Percentiles rank a stretch among this genome's conserved stretches.
These are phyloP conservation scores for Limosa lapponica DNA, from an alignment of 2,797 vertebrate species.

Conservation along the genomic window DNA sequence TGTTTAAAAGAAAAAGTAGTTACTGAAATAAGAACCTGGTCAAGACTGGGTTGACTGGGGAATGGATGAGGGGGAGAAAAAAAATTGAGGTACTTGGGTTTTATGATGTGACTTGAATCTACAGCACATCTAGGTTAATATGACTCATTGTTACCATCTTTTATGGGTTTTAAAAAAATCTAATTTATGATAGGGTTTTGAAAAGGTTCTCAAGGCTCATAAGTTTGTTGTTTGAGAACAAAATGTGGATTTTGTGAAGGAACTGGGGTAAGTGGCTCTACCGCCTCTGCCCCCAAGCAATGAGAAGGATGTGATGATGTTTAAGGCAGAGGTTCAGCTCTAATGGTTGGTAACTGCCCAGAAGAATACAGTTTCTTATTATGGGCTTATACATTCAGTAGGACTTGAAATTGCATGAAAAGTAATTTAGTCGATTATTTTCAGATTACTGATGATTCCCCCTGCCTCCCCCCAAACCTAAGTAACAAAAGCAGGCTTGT, in stretches of 20 bases:
- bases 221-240: background rate
- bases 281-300: background rate
- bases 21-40: background rate
- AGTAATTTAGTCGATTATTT: background rate
- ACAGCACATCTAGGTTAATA: background rate
- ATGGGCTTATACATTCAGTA: rapidly evolving
- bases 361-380: background rate
- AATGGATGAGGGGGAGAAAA: background rate
- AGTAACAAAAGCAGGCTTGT: background rate
- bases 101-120: background rate
- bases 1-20: background rate
- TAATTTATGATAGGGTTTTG: background rate
- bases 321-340: background rate
- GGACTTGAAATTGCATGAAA: background rate
- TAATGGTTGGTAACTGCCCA: background rate
- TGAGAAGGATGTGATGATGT: background rate
- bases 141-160: background rate
- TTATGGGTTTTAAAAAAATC: background rate
- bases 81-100: background rate
- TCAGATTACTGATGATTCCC: background rate
- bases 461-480: background rate
- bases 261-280: background rate
- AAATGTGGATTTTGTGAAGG: background rate
- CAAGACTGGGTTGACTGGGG: background rate
- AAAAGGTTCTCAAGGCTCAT: background rate